A percentile compares a stretch with the other conserved stretches of the same genome.
These are phyloP conservation scores for Synodontis membranacea DNA, from an alignment of 2,113 vertebrate genomes.

Conservation along the genomic window DNA sequence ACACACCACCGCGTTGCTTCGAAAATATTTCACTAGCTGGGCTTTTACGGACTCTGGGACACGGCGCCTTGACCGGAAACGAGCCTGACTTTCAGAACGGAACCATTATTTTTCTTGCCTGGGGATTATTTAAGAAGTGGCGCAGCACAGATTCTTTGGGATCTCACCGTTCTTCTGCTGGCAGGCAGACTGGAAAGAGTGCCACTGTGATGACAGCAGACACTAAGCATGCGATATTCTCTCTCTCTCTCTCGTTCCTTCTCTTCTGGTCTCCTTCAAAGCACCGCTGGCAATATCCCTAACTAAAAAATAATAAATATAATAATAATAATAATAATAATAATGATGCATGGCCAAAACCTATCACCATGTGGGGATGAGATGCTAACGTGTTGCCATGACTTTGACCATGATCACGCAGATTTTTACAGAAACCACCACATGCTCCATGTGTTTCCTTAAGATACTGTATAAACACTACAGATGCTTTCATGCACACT, in stretches of 20 bases:
- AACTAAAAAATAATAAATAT: not conserved
- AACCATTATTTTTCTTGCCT: not conserved
- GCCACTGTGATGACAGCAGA: not conserved
- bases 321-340: not conserved
- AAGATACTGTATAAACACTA: not conserved
- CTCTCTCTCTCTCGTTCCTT: not conserved
- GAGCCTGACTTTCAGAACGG: not conserved
- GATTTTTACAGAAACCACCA: not conserved
- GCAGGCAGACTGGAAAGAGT: slow-evolving; percentile 8
- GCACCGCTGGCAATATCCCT: no score
- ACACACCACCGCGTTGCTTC: not conserved
- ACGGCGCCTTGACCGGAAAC: not conserved
- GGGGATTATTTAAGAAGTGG: not conserved
- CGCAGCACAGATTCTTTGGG: not conserved
- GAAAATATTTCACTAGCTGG: not conserved
- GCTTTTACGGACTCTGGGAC: not conserved
- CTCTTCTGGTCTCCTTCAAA: not conserved
- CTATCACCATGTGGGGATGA: not conserved
- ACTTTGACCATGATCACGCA: not conserved
- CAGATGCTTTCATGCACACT: not conserved
- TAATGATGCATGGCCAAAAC: not conserved
- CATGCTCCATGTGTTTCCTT: not conserved
- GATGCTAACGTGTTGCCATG: not conserved
- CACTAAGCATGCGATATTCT: not conserved
- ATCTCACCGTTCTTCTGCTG: not conserved